Percentiles rank a stretch among this genome's conserved stretches.
phyloP scores from a whole-genome alignment of 2,888 invertebrate species.

The Dicroscelio sp. region DNA sequence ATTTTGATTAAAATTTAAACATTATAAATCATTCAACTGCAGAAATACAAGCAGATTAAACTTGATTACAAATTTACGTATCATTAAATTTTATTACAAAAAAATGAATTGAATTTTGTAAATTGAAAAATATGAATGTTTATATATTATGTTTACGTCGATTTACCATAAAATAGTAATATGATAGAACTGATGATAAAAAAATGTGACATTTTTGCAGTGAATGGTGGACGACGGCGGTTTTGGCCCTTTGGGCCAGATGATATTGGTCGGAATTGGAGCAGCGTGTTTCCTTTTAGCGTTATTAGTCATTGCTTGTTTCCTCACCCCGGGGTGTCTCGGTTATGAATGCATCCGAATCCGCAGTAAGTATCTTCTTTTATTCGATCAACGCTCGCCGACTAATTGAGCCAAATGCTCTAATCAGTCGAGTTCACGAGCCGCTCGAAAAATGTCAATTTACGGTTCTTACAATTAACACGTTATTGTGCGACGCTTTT shows the following conservation, averaged over 20 bases:
- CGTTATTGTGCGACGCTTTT: constrained; percentile 16
- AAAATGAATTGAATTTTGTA: too few relatives aligned
- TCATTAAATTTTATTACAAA: too few relatives aligned
- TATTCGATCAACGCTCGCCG: constrained; percentile 45
- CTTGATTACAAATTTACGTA: too few relatives aligned
- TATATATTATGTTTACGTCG: too few relatives aligned
- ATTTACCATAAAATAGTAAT: too few relatives aligned
- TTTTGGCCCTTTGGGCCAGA: constrained; percentile 90
- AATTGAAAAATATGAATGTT: too few relatives aligned
- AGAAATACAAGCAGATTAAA: too few relatives aligned
- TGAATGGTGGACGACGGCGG: constrained; percentile 90
- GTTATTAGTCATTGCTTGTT: constrained; percentile 90
- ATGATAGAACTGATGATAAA: not conserved
- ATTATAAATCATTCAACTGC: too few relatives aligned
- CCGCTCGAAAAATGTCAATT: constrained; percentile 25
- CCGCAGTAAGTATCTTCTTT: constrained; percentile 88
- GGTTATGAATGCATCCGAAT: constrained; percentile 90
- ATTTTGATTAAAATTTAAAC: too few relatives aligned
- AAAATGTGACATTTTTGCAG: constrained; percentile 80
- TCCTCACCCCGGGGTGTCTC: constrained; percentile 91
- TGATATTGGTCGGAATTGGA: constrained; percentile 89
- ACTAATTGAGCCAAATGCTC: constrained; percentile 61
- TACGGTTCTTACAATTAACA: constrained; percentile 41
- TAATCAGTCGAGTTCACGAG: constrained; percentile 55
- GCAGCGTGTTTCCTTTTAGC: constrained; percentile 87